These are phyloP conservation scores for Brachypteracias leptosomus DNA, from an alignment of 2,113 vertebrate species.

Conservation along the genomic window DNA sequence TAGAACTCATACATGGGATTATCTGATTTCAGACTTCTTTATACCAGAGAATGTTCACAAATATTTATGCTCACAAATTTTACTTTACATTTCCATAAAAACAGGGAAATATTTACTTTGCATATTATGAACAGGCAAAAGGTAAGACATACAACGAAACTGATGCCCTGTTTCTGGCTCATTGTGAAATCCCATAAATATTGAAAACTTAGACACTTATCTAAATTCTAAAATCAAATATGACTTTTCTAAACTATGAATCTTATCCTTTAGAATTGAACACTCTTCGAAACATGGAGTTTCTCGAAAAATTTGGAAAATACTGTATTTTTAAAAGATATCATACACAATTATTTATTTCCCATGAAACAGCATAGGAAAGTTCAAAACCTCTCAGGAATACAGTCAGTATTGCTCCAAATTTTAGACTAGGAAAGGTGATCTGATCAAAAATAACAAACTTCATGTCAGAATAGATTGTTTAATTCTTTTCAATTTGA, in stretches of 20 bases:
- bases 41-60: background rate
- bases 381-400: background rate
- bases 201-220: background rate
- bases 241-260: background rate
- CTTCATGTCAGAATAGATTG: background rate
- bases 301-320: too few species aligned
- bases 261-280: background rate
- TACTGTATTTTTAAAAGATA: background rate
- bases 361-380: background rate
- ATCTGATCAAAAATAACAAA: background rate
- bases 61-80: background rate
- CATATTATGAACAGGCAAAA: background rate
- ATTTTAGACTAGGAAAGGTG: background rate
- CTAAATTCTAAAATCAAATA: background rate
- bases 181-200: background rate
- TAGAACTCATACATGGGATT: background rate
- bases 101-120: background rate
- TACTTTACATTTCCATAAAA: background rate
- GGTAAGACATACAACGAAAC: background rate
- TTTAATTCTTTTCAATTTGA: background rate
- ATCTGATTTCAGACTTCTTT: background rate
- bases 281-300: background rate
- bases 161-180: background rate
- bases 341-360: background rate
- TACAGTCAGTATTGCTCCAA: background rate